A percentile compares a stretch with the other conserved stretches of the same genome.
Conservation (phyloP, 2,113 vertebrate genomes). For the Andinoacara biseriatus region DNA sequence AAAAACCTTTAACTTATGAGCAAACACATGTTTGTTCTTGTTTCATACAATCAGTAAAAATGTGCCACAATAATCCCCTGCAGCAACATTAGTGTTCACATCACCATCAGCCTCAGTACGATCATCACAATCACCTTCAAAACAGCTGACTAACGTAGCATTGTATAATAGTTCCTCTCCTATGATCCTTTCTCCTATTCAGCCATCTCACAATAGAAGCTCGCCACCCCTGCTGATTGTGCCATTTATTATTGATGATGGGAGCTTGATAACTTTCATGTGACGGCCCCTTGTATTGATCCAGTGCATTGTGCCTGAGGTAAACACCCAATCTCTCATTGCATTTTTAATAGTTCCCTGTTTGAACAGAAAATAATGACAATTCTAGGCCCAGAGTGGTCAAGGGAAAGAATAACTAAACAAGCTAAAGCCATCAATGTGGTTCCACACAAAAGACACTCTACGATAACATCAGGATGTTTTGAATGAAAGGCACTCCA, state of each 20-base stretch:
- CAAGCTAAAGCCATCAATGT: constrained; percentile 25
- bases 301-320: constrained; percentile 61
- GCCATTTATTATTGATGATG: constrained; percentile 79
- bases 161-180: constrained; percentile 32
- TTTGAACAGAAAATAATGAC: constrained; percentile 56
- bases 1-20: background rate
- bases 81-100: constrained; percentile 17
- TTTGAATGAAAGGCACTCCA: constrained; percentile 16
- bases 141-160: constrained; percentile 47
- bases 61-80: background rate
- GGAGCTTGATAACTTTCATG: constrained; percentile 77
- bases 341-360: constrained; percentile 71
- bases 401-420: constrained; percentile 30
- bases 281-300: constrained; percentile 55
- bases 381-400: constrained; percentile 3
- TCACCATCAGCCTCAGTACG: constrained; percentile 8
- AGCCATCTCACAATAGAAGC: constrained; percentile 63
- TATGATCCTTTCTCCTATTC: constrained; percentile 54
- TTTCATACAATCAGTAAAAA: background rate
- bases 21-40: constrained; percentile 9
- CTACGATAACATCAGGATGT: constrained; percentile 13
- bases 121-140: constrained; percentile 35
- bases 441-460: constrained; percentile 31
- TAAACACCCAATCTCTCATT: constrained; percentile 56
- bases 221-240: constrained; percentile 57